These are phyloP conservation scores for Latrodectus geometricus DNA, from an alignment of 1,140 invertebrate genomes.

Conservation along the genomic window DNA sequence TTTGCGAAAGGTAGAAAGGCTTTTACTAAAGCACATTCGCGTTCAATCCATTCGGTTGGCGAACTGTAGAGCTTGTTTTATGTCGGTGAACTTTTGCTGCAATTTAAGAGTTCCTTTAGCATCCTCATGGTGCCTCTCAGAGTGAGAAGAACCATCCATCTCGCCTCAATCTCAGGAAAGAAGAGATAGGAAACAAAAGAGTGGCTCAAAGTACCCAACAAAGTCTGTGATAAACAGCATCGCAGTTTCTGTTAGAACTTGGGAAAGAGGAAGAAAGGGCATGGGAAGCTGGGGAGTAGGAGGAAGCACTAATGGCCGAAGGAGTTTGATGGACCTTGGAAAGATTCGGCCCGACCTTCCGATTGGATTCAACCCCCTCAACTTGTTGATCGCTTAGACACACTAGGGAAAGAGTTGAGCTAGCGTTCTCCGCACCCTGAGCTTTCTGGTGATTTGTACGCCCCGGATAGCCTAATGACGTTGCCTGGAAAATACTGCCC, in stretches of 20 bases:
- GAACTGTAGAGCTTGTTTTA: no score
- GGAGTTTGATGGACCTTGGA: constrained; percentile 18
- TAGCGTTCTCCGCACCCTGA: constrained; percentile 14
- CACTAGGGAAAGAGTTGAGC: constrained; percentile 3
- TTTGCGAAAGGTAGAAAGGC: no score
- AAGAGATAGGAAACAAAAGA: no score
- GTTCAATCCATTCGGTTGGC: no score
- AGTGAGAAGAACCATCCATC: no score
- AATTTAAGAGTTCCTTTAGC: no score
- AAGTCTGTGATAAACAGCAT: constrained; percentile 38
- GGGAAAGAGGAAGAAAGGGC: constrained; percentile 8
- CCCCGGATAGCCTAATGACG: constrained; percentile 35
- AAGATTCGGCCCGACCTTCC: constrained; percentile 20
- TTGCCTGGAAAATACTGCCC: constrained; percentile 10
- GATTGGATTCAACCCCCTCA: constrained; percentile 46
- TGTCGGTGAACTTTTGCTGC: no score
- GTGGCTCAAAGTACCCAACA: constrained; percentile 16
- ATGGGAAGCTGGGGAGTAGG: not conserved
- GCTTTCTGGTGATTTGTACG: constrained; percentile 28
- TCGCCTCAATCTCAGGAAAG: no score
- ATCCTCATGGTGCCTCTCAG: no score
- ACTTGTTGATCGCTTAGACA: constrained; percentile 40
- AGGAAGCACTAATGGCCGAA: not conserved
- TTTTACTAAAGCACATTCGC: no score
- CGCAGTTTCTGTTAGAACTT: constrained; percentile 20